phyloP scores from a whole-genome alignment of 2,797 vertebrate genomes.

The Aldrovandia affinis region DNA sequence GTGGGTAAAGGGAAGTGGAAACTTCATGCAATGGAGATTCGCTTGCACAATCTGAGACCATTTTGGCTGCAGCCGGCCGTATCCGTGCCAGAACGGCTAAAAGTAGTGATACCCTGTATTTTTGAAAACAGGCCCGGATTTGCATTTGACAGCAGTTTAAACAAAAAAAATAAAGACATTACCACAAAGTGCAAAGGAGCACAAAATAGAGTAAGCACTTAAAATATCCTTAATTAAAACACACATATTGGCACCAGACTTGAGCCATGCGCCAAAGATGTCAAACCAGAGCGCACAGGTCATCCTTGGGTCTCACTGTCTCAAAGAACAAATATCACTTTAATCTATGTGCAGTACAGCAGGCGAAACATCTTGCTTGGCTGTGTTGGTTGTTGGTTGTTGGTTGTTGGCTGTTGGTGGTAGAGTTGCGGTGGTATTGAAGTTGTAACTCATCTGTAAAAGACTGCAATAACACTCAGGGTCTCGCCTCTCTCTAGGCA shows the following conservation, averaged over 20 bases:
- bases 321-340: neutral
- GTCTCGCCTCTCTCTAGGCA: constrained; percentile 69
- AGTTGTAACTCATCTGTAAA: neutral
- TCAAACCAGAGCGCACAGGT: neutral
- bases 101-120: neutral
- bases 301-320: neutral
- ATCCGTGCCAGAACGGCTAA: neutral
- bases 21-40: neutral
- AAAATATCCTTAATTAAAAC: constrained; percentile 1
- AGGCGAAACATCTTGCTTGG: neutral
- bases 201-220: neutral
- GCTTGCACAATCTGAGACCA: neutral
- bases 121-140: neutral
- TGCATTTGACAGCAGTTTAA: constrained; percentile 9
- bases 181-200: neutral
- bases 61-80: neutral
- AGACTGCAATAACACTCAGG: neutral
- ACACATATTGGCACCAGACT: neutral
- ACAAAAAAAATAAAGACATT: neutral
- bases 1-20: neutral
- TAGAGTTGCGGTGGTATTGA: neutral
- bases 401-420: no score
- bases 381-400: no score
- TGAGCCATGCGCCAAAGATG: neutral
- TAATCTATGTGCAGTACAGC: neutral